phyloP scores from a whole-genome alignment of 2,797 vertebrate genomes.

The Ptychobarbus kaznakovi region DNA sequence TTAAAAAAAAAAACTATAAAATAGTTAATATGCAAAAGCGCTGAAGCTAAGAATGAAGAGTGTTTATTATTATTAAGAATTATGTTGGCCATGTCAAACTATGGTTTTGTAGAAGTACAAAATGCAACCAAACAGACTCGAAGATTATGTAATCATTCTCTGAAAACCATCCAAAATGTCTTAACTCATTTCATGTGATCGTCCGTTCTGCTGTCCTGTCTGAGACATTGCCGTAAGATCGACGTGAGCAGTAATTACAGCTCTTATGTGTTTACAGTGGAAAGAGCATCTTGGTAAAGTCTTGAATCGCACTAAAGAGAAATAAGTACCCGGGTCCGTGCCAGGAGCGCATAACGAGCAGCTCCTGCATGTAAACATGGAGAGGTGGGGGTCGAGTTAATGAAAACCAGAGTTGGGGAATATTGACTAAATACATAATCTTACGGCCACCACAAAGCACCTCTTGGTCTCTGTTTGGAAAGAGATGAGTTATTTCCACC shows the following conservation, averaged over 20 bases:
- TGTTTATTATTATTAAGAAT: background rate
- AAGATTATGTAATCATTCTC: background rate
- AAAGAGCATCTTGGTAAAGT: background rate
- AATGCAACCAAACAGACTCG: background rate
- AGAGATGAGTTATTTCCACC: slow-evolving; percentile 13
- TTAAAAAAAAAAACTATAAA: background rate
- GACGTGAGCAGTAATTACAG: background rate
- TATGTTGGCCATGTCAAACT: background rate
- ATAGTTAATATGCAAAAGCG: background rate
- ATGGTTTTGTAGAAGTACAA: background rate
- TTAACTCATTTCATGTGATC: slow-evolving; percentile 13
- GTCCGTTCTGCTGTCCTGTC: background rate
- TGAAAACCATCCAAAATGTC: background rate
- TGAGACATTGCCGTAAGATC: background rate
- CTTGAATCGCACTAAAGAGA: slow-evolving; percentile 2
- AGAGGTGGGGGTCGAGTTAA: background rate
- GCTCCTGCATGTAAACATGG: slow-evolving; percentile 32
- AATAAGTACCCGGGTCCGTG: background rate
- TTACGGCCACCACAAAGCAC: background rate
- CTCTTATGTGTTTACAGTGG: slow-evolving; percentile 1
- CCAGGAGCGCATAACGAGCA: background rate
- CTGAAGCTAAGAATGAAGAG: background rate
- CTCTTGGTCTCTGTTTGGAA: slow-evolving; percentile 4
- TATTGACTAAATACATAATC: slow-evolving; percentile 24
- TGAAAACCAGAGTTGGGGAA: slow-evolving; percentile 24